Percentiles rank a stretch among this genome's conserved stretches.
These are phyloP conservation scores for Tupaia tana DNA, from an alignment of 2,113 vertebrate genomes.

Conservation along the genomic window DNA sequence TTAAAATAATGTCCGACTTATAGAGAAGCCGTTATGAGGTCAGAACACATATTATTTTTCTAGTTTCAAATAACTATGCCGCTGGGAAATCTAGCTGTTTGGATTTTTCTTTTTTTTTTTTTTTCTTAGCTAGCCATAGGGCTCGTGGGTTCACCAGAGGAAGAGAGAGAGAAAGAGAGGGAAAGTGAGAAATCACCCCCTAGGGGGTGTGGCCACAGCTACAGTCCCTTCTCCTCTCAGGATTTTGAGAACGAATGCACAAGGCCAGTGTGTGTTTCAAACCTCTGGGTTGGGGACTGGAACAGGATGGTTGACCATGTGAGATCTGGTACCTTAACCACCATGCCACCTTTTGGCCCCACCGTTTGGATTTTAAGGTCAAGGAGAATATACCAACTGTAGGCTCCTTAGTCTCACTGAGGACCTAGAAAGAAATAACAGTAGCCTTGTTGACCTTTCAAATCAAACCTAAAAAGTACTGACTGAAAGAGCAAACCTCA, in stretches of 20 bases:
- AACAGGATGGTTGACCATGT: too few species aligned
- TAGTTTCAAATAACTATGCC: neutral
- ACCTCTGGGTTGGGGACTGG: too few species aligned
- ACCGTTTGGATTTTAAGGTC: neutral
- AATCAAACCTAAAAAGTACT: slow-evolving; percentile 14
- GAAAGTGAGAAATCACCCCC: too few species aligned
- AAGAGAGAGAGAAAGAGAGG: too few species aligned
- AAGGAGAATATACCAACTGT: neutral
- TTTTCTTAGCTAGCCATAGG: too few species aligned
- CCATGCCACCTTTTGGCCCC: too few species aligned
- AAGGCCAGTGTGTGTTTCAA: too few species aligned
- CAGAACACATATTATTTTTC: neutral
- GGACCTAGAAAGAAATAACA: slow-evolving; percentile 14
- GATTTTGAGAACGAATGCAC: too few species aligned
- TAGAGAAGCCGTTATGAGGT: neutral
- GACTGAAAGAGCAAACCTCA: neutral
- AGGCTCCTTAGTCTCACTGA: neutral
- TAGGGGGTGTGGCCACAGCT: too few species aligned
- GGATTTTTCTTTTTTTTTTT: neutral
- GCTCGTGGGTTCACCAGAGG: too few species aligned
- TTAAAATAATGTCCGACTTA: neutral
- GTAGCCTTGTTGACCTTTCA: neutral
- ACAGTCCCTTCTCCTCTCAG: too few species aligned
- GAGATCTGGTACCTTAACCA: too few species aligned
- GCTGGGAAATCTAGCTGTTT: neutral